Base-by-base conservation (phyloP, 1,140 invertebrate genomes). In the Adelges cooleyi region DNA sequence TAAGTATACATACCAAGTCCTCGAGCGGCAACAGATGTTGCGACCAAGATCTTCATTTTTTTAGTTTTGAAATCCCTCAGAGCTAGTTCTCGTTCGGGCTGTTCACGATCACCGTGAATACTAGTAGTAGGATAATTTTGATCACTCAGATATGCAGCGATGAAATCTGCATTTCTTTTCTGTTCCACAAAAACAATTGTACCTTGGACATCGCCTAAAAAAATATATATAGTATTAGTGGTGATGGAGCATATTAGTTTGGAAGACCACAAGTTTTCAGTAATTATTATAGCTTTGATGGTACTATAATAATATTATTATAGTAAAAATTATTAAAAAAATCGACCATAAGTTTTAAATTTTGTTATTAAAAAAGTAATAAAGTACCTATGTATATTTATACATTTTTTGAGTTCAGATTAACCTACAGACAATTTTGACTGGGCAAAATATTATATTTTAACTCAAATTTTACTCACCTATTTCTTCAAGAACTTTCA, bases 151-250 rank as follows among this genome's bases (percentile, higher is more conserved):
- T 87, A 98, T 70, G 95, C 90, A 73, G 98, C 94, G 48, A 99
- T 79, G 68, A 88, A 86, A 75, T 98, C 95, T 15, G 95, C 95
- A 22, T 95, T 95, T 74, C 97, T 96, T 76, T 98, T 99, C 1
- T 95, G 98, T 77, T 99, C 96, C 23, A 99, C 97, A 75, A 99
- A 99, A 20, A 98, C 91, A 40, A 99, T 78, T 1, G 93, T 98
- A 25, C 54, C 59, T 20, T 53, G 23, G 27, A 25, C 49, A 53
- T 65, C 40, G 36, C 29, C 65, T 56, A 36, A 66, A 15, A 67
- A 50, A 33, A 48, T 18, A 23, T 5, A 66, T 33, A 6, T 33
- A 33, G 11, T 6, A 33, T 33, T 6, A 33, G 11, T 33, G n/a
- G n/a, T n/a, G n/a, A n/a, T n/a, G n/a, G n/a, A n/a, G n/a, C n/a